Conservation (phyloP, 2,113 vertebrate species). For the Scatophagus argus region DNA sequence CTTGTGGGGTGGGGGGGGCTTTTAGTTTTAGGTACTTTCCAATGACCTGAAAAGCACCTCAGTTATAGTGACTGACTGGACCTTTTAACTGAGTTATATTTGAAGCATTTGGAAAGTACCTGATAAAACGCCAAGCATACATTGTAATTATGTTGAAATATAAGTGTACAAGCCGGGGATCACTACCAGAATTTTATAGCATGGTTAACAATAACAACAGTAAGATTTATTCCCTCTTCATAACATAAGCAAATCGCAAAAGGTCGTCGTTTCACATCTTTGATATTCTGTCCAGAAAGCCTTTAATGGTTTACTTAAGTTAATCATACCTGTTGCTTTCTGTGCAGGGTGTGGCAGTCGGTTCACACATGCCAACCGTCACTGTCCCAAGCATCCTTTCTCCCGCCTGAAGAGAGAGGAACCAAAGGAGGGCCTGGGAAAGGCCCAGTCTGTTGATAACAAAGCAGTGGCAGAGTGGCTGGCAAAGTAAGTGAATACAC, state of each 20-base stretch:
- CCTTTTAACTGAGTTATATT: not conserved
- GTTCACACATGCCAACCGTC: constrained; percentile 97
- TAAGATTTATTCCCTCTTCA: not conserved
- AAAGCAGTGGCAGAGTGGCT: constrained; percentile 98
- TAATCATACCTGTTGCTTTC: constrained; percentile 8
- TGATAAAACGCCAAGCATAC: not conserved
- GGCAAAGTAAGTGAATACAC: constrained; percentile 86
- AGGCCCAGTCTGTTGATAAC: constrained; percentile 91
- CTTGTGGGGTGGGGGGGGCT: not conserved
- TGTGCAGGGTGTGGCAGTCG: constrained; percentile 92
- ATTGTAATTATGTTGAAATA: not conserved
- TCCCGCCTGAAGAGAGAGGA: constrained; percentile 95
- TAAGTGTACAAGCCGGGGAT: not conserved
- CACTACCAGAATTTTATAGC: not conserved
- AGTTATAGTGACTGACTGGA: not conserved
- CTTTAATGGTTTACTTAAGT: not conserved
- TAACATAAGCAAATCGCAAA: not conserved
- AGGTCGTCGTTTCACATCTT: not conserved
- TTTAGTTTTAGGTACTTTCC: constrained; percentile 54
- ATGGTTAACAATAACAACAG: not conserved
- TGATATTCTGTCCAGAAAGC: not conserved
- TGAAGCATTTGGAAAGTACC: constrained; percentile 62
- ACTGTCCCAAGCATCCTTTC: constrained; percentile 96
- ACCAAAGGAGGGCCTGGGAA: constrained; percentile 85
- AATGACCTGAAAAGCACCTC: not conserved